A percentile compares a stretch with the other conserved stretches of the same genome.
Conservation (phyloP, 2,888 invertebrate genomes). For the Melikaiella ostensackeni region DNA sequence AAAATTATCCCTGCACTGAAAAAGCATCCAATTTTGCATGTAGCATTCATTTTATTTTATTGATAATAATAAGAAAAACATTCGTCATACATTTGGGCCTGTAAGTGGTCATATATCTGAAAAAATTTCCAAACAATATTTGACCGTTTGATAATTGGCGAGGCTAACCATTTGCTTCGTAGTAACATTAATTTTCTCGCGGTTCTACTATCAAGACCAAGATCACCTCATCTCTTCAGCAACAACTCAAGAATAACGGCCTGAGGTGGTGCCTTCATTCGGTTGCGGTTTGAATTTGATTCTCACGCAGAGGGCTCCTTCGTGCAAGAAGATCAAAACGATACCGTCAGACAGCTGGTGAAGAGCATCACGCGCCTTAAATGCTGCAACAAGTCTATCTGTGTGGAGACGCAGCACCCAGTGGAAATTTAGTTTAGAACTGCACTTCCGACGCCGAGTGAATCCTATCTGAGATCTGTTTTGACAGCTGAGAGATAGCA, state of each 20-base stretch:
- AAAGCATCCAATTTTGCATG: too few relatives aligned
- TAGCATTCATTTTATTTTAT: too few relatives aligned
- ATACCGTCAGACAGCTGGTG: conserved; percentile 1
- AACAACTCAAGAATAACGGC: conserved; percentile 17
- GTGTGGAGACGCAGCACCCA: conserved; percentile 7
- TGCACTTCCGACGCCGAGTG: conserved; percentile 53
- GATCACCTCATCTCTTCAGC: background rate
- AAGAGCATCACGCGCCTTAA: conserved; percentile 3
- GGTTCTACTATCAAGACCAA: too few relatives aligned
- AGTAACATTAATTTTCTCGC: too few relatives aligned
- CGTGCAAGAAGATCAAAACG: background rate
- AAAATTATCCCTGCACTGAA: too few relatives aligned
- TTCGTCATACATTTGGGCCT: too few relatives aligned
- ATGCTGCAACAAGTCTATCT: background rate
- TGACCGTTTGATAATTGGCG: too few relatives aligned
- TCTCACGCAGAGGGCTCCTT: background rate
- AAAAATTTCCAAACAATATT: too few relatives aligned
- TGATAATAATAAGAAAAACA: too few relatives aligned
- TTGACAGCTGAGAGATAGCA: conserved; percentile 68
- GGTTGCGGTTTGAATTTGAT: background rate
- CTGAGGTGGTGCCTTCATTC: background rate
- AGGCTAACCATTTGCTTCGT: too few relatives aligned
- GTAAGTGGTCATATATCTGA: too few relatives aligned
- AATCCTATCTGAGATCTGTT: conserved; percentile 68
- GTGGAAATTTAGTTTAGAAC: conserved; percentile 54